Percentiles rank a stretch among this genome's conserved stretches.
These are phyloP conservation scores for Parasteatoda lunata DNA, from an alignment of 2,888 invertebrate genomes.

Conservation along the genomic window DNA sequence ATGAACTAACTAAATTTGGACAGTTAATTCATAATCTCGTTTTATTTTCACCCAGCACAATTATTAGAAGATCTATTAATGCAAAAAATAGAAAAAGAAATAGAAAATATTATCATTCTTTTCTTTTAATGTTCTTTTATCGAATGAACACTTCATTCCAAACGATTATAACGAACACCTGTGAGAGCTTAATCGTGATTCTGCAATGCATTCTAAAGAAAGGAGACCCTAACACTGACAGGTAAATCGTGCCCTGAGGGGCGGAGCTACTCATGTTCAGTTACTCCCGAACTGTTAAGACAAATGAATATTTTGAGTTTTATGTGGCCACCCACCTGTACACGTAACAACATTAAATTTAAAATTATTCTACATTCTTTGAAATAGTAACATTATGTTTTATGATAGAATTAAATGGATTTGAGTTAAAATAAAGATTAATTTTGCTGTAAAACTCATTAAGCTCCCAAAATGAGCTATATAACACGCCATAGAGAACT, in stretches of 20 bases:
- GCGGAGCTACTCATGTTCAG: constrained; percentile 61
- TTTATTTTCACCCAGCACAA: background rate
- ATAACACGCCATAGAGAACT: too few relatives aligned
- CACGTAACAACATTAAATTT: background rate
- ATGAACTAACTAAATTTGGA: background rate
- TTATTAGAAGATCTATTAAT: background rate
- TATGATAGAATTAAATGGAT: too few relatives aligned
- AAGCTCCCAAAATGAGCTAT: too few relatives aligned
- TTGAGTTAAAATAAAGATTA: too few relatives aligned
- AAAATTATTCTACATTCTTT: too few relatives aligned
- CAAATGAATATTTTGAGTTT: constrained; percentile 30
- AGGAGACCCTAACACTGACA: constrained; percentile 21
- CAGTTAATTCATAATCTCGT: background rate
- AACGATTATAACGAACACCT: constrained; percentile 52
- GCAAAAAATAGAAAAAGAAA: too few relatives aligned
- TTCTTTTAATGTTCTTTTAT: constrained; percentile 34
- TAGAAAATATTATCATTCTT: background rate
- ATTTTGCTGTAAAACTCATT: too few relatives aligned
- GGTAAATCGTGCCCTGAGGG: constrained; percentile 39
- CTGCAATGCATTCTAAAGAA: background rate
- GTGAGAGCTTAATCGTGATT: constrained; percentile 64
- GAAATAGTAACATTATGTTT: too few relatives aligned
- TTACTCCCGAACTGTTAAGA: constrained; percentile 62
- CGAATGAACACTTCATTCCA: constrained; percentile 58
- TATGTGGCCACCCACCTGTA: constrained; percentile 49